Evolutionary conservation across 1,140 invertebrate genomes (phyloP).

Genomic region (Drosophila serrata): DNA sequence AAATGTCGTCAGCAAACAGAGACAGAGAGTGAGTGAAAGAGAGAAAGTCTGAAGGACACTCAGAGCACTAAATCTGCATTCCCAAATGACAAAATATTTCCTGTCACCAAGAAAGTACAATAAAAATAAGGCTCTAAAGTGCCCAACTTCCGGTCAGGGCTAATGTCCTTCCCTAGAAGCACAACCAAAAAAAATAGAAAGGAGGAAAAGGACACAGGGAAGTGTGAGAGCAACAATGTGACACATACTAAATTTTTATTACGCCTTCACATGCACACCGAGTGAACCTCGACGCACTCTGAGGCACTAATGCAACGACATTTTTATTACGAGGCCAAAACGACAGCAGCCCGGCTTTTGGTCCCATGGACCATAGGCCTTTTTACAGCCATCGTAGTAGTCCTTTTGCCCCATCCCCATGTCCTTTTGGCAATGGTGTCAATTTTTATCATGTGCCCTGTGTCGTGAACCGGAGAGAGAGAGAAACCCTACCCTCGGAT

Average conservation of each 20-base stretch:
- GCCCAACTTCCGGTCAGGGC: conserved; percentile 70
- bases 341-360: conserved; percentile 23
- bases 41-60: neutral
- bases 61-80: conserved; percentile 64
- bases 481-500: conserved; percentile 29
- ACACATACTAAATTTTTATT: conserved; percentile 83
- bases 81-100: conserved; percentile 64
- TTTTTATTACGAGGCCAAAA: conserved; percentile 78
- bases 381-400: conserved; percentile 48
- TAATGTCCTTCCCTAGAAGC: conserved; percentile 31
- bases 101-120: conserved; percentile 21
- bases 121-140: conserved; percentile 65
- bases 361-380: conserved; percentile 32
- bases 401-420: neutral
- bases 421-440: conserved; percentile 55
- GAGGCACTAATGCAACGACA: conserved; percentile 77
- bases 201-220: neutral
- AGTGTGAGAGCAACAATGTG: conserved; percentile 65
- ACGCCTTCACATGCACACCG: conserved; percentile 36
- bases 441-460: conserved; percentile 77
- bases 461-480: conserved; percentile 52
- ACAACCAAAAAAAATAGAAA: neutral
- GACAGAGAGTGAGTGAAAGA: conserved; percentile 1
- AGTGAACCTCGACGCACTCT: conserved; percentile 36
- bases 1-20: conserved; percentile 48